Conservation (phyloP, 2,113 vertebrate species). For the Chamaetylas fuelleborni region DNA sequence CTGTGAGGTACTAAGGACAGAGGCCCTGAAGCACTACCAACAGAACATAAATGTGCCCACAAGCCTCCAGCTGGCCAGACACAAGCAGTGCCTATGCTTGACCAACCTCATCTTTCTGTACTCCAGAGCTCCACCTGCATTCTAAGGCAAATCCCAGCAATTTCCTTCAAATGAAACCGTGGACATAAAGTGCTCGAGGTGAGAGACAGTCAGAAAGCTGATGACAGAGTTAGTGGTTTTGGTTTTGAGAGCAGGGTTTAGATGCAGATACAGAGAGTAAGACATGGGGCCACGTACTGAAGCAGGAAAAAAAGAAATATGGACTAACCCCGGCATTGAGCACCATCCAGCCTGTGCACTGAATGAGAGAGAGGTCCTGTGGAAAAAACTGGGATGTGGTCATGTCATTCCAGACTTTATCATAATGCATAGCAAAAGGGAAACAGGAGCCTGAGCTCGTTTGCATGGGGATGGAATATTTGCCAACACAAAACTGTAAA, state of each 20-base stretch:
- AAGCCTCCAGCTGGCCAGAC: neutral
- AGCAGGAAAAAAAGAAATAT: constrained; percentile 62
- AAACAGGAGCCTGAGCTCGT: neutral
- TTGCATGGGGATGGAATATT: neutral
- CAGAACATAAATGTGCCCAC: neutral
- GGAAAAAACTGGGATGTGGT: constrained; percentile 62
- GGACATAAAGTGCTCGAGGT: neutral
- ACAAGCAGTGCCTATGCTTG: neutral
- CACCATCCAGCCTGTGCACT: constrained; percentile 66
- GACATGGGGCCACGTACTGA: constrained; percentile 41
- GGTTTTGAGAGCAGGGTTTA: neutral
- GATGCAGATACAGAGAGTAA: constrained; percentile 20
- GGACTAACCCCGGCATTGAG: constrained; percentile 63
- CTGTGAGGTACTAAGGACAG: neutral
- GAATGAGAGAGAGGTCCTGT: constrained; percentile 60
- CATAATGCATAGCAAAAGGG: constrained; percentile 4
- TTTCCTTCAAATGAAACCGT: neutral
- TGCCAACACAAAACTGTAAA: neutral
- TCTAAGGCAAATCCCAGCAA: neutral
- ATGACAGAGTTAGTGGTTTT: constrained; percentile 9
- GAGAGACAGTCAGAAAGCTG: constrained; percentile 11
- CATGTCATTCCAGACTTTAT: constrained; percentile 38
- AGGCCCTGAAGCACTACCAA: neutral
- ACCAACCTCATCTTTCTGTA: neutral
- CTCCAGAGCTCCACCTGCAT: neutral